Evolutionary conservation across 1,140 invertebrate genomes (phyloP), one percentile per base, ranked within the genome.

Genomic region (Andrena cerasifolii): DNA sequence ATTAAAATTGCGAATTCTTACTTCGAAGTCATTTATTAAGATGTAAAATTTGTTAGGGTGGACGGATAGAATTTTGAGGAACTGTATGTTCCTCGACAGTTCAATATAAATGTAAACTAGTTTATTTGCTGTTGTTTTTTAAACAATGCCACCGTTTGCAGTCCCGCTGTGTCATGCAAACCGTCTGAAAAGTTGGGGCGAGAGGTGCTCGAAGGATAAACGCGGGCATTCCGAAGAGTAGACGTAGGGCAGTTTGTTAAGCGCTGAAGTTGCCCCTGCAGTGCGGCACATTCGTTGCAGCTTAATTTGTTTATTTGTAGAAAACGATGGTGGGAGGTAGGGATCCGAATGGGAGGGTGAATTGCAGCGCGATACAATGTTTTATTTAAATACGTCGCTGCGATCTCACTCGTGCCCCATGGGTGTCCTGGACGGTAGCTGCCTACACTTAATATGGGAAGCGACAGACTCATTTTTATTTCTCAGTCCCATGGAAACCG

Each of bases 371-470:
- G 78, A 86, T 85, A 87, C 87, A 78, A 88, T 88, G 86, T 87
- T 88, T 88, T 87, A 89, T 89, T 89, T 89, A 89, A 89, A 88
- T 89, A 88, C 86, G 83, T 85, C 82, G 84, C 86, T 88, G 84
- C 82, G 86, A 88, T 82, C 85, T 85, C 73, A 79, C 82, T 82
- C 85, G 63, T 61, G 83, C 79, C 82, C 86, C 86, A 87, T 83
- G 87, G 87, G 87, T 88, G 84, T 83, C 86, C 86, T 89, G 87
- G 86, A 84, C 86, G 75, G 75, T 79, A 88, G 86, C 83, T 86
- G 87, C 85, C 87, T 88, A 85, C 86, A 86, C 86, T 89, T 89
- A 88, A 89, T 88, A 88, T 86, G 82, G 87, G 85, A 82, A 87
- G 86, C 84, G 87, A 89, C 86, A 88, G 85, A 83, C 78, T 79